Conservation (phyloP, 1,140 invertebrate genomes). For the Rhopalosiphum padi region DNA sequence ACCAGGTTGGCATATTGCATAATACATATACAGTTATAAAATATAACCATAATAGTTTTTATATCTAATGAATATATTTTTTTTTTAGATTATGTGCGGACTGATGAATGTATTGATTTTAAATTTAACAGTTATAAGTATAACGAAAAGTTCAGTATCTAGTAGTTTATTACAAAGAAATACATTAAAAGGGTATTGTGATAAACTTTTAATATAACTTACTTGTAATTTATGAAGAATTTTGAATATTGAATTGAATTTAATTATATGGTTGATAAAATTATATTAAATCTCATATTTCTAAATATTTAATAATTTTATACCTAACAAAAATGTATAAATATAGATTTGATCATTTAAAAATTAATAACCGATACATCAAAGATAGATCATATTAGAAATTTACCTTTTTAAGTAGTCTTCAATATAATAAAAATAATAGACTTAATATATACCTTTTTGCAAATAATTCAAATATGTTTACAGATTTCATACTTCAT, state of each 20-base stretch:
- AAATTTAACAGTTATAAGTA: not conserved
- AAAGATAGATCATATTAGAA: not conserved
- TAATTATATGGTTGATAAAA: not conserved
- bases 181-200: not conserved
- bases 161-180: not conserved
- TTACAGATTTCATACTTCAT: not conserved
- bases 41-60: not conserved
- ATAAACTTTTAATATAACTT: not conserved
- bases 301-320: not conserved
- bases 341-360: not conserved
- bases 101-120: not conserved
- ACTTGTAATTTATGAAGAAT: not conserved
- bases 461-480: not conserved
- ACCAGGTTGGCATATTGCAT: not conserved
- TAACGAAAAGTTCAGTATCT: not conserved
- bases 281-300: not conserved
- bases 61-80: not conserved
- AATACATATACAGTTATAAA: not conserved
- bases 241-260: not conserved
- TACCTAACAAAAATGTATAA: not conserved
- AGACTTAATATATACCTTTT: not conserved
- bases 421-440: not conserved
- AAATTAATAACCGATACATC: not conserved
- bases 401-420: not conserved
- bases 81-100: not conserved